A percentile compares a stretch with the other conserved stretches of the same genome.
phyloP scores from a whole-genome alignment of 2,888 invertebrate species.

The Invenusta paracnida region DNA sequence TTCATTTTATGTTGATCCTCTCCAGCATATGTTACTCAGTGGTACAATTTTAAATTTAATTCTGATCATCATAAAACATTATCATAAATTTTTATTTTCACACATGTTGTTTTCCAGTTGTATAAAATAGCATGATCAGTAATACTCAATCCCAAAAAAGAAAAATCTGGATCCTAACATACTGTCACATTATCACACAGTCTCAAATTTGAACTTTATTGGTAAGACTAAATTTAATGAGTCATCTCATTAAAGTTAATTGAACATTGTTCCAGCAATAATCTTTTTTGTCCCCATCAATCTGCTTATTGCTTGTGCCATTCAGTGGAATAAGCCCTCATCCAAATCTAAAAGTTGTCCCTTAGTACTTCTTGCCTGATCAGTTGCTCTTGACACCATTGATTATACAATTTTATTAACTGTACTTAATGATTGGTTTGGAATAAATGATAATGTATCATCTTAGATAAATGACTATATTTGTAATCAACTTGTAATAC shows the following conservation, averaged over 20 bases:
- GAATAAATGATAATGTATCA: slow-evolving; percentile 20
- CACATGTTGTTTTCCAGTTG: not conserved
- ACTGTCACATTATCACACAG: slow-evolving; percentile 10
- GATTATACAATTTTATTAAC: slow-evolving; percentile 1
- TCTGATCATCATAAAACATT: not conserved
- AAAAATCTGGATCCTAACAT: slow-evolving; percentile 16
- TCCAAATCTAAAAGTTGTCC: not conserved
- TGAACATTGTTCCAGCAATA: not conserved
- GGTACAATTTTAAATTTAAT: slow-evolving; percentile 2
- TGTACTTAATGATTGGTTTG: slow-evolving; percentile 1
- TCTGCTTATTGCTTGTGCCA: not conserved
- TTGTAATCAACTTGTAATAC: slow-evolving; percentile 13
- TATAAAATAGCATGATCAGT: slow-evolving; percentile 5
- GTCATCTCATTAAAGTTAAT: not conserved
- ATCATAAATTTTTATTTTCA: not conserved
- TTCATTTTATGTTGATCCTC: not conserved
- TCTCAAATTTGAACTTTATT: slow-evolving; percentile 9
- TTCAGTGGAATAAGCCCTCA: slow-evolving; percentile 1
- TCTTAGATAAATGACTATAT: slow-evolving; percentile 23
- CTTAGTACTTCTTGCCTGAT: slow-evolving; percentile 15
- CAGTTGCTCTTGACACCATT: not conserved
- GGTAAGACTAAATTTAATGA: not conserved
- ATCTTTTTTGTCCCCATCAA: slow-evolving; percentile 4
- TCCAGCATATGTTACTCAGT: not conserved
- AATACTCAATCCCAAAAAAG: not conserved